Percentiles rank a stretch among this genome's conserved stretches.
These are phyloP conservation scores for Himalopsyche tibetana DNA, from an alignment of 2,888 invertebrate species.

Conservation along the genomic window DNA sequence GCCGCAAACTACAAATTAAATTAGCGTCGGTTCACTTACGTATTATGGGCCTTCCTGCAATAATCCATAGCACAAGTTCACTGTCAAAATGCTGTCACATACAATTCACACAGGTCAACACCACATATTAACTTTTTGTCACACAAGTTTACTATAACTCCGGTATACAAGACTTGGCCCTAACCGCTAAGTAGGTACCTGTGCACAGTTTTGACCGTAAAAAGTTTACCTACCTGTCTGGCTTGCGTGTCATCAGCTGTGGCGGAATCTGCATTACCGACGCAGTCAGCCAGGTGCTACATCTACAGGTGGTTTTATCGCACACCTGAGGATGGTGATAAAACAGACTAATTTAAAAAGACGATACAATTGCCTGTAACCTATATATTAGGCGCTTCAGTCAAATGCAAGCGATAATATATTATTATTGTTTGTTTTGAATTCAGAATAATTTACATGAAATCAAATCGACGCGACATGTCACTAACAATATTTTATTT, in stretches of 20 bases:
- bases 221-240: conserved; percentile 57
- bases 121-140: conserved; percentile 55
- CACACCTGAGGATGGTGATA: conserved; percentile 36
- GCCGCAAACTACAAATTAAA: conserved; percentile 53
- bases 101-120: conserved; percentile 51
- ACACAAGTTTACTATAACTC: conserved; percentile 52
- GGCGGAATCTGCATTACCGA: conserved; percentile 50
- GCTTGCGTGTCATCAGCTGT: conserved; percentile 57
- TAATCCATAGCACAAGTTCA: conserved; percentile 60
- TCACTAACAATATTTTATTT: too few relatives aligned
- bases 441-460: too few relatives aligned
- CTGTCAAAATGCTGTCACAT: conserved; percentile 50
- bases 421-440: too few relatives aligned
- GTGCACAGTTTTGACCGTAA: conserved; percentile 55
- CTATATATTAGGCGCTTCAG: conserved; percentile 41
- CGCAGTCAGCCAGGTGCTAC: conserved; percentile 41
- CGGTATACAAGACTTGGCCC: conserved; percentile 39
- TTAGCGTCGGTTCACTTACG: conserved; percentile 51
- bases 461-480: too few relatives aligned
- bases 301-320: conserved; percentile 45
- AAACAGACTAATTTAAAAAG: conserved; percentile 22
- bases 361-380: background rate
- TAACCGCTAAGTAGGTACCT: conserved; percentile 50
- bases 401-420: background rate
- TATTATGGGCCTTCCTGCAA: conserved; percentile 46